Conservation (phyloP, 2,888 invertebrate species). For the Chydorus sphaericus region DNA sequence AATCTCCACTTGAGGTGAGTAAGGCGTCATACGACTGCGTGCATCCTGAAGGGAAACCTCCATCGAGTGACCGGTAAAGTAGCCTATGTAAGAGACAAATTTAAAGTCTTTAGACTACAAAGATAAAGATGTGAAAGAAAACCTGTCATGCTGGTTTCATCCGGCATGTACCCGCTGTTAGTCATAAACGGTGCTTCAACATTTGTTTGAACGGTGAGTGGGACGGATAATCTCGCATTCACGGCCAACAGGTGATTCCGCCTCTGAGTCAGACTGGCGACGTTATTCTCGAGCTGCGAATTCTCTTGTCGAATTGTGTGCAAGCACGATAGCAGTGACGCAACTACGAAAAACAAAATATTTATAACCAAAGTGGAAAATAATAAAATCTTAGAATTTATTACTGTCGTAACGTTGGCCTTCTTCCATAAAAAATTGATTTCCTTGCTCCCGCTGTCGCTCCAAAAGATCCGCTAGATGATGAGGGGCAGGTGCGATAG, state of each 20-base stretch:
- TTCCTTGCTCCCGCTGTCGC: slow-evolving; percentile 95
- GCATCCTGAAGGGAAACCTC: too few relatives aligned
- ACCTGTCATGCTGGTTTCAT: not conserved
- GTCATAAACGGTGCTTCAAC: slow-evolving; percentile 9
- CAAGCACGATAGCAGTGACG: slow-evolving; percentile 82
- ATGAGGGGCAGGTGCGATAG: slow-evolving; percentile 39
- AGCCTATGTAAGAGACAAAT: too few relatives aligned
- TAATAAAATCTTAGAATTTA: slow-evolving; percentile 24
- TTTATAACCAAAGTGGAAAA: not conserved
- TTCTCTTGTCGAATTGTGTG: slow-evolving; percentile 91
- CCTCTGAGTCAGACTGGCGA: slow-evolving; percentile 58
- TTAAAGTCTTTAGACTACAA: too few relatives aligned
- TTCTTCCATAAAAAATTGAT: slow-evolving; percentile 93
- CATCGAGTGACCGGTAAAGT: too few relatives aligned
- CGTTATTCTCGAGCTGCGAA: slow-evolving; percentile 77
- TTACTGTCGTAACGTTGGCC: slow-evolving; percentile 94
- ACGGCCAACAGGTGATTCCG: slow-evolving; percentile 88
- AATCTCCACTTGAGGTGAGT: too few relatives aligned
- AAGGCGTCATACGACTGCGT: too few relatives aligned
- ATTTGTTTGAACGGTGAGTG: slow-evolving; percentile 46
- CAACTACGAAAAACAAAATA: slow-evolving; percentile 45
- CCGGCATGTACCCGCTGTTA: slow-evolving; percentile 3
- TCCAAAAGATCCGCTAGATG: slow-evolving; percentile 86
- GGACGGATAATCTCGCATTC: slow-evolving; percentile 81
- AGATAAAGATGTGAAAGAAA: too few relatives aligned